A percentile compares a stretch with the other conserved stretches of the same genome.
Evolutionary conservation across 2,888 invertebrate species (phyloP).

Genomic region (Apoda limacodes): DNA sequence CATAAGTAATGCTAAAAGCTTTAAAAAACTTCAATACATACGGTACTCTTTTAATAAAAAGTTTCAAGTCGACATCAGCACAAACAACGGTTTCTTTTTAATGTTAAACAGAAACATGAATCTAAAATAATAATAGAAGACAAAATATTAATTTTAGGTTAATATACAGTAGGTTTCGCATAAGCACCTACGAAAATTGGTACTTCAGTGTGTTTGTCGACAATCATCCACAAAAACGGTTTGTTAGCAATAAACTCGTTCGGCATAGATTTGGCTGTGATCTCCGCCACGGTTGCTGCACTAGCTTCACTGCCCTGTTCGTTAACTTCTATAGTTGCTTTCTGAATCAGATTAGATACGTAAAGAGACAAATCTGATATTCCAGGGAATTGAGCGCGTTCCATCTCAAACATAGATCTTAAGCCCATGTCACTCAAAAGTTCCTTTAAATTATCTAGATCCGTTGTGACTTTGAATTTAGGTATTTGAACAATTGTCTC

Average conservation of each 20-base stretch:
- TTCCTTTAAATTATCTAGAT: slow-evolving; percentile 53
- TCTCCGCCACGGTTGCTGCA: slow-evolving; percentile 28
- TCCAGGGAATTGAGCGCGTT: slow-evolving; percentile 31
- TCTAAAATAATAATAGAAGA: neutral
- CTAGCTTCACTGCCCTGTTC: slow-evolving; percentile 46
- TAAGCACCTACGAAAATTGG: slow-evolving; percentile 50
- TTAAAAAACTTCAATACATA: too few species aligned
- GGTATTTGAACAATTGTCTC: slow-evolving; percentile 69
- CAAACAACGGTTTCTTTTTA: neutral
- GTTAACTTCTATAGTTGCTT: slow-evolving; percentile 47
- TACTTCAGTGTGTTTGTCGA: slow-evolving; percentile 34
- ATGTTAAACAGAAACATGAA: neutral
- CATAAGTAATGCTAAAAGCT: too few species aligned
- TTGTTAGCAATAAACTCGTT: slow-evolving; percentile 34
- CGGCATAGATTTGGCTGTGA: slow-evolving; percentile 27
- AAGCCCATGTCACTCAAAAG: slow-evolving; percentile 49
- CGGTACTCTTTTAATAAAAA: too few species aligned
- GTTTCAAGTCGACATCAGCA: too few species aligned
- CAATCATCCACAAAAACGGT: slow-evolving; percentile 54
- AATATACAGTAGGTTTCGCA: slow-evolving; percentile 42
- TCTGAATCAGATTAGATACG: slow-evolving; percentile 47
- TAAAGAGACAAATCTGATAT: slow-evolving; percentile 33
- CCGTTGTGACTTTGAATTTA: slow-evolving; percentile 67
- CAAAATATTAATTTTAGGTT: slow-evolving; percentile 11
- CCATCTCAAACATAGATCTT: slow-evolving; percentile 35